Percentiles rank a stretch among this genome's conserved stretches.
These are phyloP conservation scores for Limnephilus rhombicus DNA, from an alignment of 2,888 invertebrate species.

Conservation along the genomic window DNA sequence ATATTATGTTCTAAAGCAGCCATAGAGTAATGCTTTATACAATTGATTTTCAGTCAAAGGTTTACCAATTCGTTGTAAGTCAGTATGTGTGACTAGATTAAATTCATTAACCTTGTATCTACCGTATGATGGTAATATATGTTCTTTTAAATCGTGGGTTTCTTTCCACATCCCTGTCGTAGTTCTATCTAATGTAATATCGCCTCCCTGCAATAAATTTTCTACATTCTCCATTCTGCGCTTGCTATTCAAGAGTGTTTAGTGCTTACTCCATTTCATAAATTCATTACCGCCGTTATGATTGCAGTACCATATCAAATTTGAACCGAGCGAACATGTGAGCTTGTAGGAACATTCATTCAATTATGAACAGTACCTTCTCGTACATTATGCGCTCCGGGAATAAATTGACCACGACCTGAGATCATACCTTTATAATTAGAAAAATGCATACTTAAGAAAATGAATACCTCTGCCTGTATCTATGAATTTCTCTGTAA, in stretches of 20 bases:
- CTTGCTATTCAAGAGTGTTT: conserved; percentile 54
- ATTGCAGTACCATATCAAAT: conserved; percentile 63
- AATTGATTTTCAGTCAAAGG: background rate
- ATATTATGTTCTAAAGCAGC: background rate
- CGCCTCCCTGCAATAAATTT: conserved; percentile 30
- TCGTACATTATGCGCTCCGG: background rate
- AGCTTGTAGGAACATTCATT: conserved; percentile 58
- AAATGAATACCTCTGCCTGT: background rate
- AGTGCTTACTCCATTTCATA: conserved; percentile 61
- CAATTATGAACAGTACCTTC: conserved; percentile 47
- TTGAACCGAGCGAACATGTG: conserved; percentile 48
- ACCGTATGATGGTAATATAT: background rate
- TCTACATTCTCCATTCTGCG: conserved; percentile 6
- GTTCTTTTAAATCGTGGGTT: background rate
- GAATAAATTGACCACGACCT: conserved; percentile 19
- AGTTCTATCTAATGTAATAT: conserved; percentile 22
- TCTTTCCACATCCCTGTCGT: conserved; percentile 17
- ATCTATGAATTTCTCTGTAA: background rate
- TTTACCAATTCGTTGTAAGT: background rate
- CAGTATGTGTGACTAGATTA: no score
- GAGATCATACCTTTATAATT: background rate
- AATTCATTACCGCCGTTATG: conserved; percentile 65
- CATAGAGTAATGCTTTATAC: background rate
- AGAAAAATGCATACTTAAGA: background rate
- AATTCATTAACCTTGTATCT: background rate